These are phyloP conservation scores for Bombus vancouverensis DNA, from an alignment of 1,140 invertebrate genomes.

Conservation along the genomic window DNA sequence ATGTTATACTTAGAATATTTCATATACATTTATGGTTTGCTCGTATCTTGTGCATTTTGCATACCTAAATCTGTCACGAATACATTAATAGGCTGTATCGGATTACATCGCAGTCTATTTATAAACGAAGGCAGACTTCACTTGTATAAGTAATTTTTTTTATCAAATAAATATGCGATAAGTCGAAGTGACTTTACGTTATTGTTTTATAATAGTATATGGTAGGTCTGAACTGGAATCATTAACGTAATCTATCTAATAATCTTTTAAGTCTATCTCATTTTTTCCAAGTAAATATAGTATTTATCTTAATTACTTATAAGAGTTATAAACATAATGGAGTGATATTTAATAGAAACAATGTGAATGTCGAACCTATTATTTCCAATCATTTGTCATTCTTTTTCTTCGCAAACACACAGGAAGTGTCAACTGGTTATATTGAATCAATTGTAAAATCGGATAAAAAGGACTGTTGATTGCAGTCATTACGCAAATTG, in stretches of 20 bases:
- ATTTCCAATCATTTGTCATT: not conserved
- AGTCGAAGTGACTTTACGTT: not conserved
- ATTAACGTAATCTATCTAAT: not conserved
- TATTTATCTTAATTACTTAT: not conserved
- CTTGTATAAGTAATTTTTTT: not conserved
- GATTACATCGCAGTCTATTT: not conserved
- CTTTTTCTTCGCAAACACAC: not conserved
- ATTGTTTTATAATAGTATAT: not conserved
- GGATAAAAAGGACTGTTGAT: constrained; percentile 20
- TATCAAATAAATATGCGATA: not conserved
- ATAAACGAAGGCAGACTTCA: not conserved
- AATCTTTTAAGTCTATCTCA: not conserved
- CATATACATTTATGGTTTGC: not conserved
- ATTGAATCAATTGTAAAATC: not conserved
- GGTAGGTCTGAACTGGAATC: no score
- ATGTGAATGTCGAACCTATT: not conserved
- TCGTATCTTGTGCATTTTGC: not conserved
- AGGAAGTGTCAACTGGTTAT: not conserved
- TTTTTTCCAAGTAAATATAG: not conserved
- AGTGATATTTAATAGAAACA: not conserved
- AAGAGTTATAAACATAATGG: not conserved
- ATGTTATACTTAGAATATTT: no score
- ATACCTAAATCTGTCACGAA: no score
- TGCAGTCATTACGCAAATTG: constrained; percentile 45
- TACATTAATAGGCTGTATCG: not conserved